Conservation (phyloP, 2,888 invertebrate genomes). For the Drosophila parthenogenetica region DNA sequence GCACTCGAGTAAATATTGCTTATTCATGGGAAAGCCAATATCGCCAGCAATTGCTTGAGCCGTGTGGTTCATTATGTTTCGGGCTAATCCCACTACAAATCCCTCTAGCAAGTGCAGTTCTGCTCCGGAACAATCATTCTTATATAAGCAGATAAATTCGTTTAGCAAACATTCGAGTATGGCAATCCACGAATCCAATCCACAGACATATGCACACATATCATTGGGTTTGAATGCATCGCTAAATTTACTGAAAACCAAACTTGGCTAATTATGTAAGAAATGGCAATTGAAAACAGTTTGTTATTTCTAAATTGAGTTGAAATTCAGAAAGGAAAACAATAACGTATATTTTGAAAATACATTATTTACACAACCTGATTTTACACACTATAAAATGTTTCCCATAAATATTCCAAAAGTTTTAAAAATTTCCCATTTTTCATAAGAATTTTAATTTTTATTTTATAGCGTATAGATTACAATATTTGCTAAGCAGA, state of each 20-base stretch:
- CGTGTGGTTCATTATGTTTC: slow-evolving; percentile 69
- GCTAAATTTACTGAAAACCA: background rate
- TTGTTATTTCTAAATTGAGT: background rate
- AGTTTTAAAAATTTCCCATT: no score
- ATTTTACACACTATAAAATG: no score
- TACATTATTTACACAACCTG: no score
- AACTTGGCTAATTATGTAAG: slow-evolving; percentile 6
- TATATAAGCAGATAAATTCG: slow-evolving; percentile 21
- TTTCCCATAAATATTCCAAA: no score
- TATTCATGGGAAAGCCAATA: slow-evolving; percentile 75
- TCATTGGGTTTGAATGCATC: background rate
- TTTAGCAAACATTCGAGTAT: slow-evolving; percentile 10
- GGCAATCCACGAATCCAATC: slow-evolving; percentile 5
- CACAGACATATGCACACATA: slow-evolving; percentile 4
- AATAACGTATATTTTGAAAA: no score
- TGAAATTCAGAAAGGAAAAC: background rate
- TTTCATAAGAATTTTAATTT: no score
- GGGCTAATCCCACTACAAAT: slow-evolving; percentile 66
- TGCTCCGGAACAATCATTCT: slow-evolving; percentile 14
- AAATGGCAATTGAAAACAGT: background rate
- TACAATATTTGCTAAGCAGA: no score
- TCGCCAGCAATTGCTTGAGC: slow-evolving; percentile 38
- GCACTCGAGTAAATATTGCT: slow-evolving; percentile 67
- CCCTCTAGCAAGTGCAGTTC: slow-evolving; percentile 51
- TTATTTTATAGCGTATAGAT: no score